A percentile compares a stretch with the other conserved stretches of the same genome.
phyloP scores from a whole-genome alignment of 2,113 vertebrate genomes.

The Danionella cerebrum region DNA sequence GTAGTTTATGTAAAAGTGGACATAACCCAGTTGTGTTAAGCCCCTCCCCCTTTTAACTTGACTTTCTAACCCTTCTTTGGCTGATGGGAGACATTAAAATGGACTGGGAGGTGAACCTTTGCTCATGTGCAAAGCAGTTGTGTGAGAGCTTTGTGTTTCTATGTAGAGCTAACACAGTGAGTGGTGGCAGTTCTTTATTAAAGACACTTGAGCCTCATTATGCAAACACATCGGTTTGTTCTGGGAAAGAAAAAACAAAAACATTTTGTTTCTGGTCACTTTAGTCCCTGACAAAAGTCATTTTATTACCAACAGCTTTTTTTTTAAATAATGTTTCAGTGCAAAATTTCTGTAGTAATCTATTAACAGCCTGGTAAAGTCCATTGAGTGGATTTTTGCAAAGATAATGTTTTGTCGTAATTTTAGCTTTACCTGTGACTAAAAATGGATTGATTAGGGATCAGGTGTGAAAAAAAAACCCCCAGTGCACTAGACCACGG shows the following conservation, averaged over 20 bases:
- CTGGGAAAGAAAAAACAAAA: not conserved
- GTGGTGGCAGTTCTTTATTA: not conserved
- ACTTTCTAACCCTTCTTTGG: not conserved
- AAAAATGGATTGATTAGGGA: too few species aligned
- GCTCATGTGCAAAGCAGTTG: not conserved
- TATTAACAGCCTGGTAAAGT: too few species aligned
- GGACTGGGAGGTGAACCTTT: not conserved
- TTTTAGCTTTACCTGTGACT: too few species aligned
- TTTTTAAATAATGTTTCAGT: too few species aligned
- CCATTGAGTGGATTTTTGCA: too few species aligned
- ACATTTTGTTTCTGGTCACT: not conserved
- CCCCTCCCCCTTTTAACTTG: not conserved
- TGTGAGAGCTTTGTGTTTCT: not conserved
- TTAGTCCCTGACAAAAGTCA: too few species aligned
- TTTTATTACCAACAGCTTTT: too few species aligned
- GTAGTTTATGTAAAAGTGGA: slow-evolving; percentile 7
- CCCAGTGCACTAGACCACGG: too few species aligned
- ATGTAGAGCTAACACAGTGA: not conserved
- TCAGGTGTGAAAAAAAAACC: too few species aligned
- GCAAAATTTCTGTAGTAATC: too few species aligned
- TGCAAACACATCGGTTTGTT: not conserved
- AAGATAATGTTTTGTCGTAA: too few species aligned
- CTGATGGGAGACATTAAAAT: not conserved
- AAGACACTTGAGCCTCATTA: not conserved
- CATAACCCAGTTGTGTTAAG: not conserved